Evolutionary conservation across 2,113 vertebrate species (phyloP).

Genomic region (Xenopus borealis): DNA sequence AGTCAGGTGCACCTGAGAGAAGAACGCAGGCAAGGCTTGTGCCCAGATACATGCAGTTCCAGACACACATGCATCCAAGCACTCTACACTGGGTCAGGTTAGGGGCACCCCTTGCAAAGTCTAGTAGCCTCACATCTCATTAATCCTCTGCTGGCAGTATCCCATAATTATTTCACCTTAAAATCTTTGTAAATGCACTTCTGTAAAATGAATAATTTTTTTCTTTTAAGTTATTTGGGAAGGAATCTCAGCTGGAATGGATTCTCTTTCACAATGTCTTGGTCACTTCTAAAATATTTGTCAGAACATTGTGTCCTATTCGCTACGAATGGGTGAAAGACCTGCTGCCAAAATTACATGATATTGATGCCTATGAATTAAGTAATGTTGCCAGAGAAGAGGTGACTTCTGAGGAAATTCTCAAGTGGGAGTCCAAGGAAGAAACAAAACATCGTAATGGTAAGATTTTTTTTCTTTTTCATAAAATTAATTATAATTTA

Average conservation of each 20-base stretch:
- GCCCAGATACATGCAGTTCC: too few relatives aligned
- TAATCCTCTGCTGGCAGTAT: too few relatives aligned
- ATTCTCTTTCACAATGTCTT: conserved; percentile 92
- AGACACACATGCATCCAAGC: too few relatives aligned
- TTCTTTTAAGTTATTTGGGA: conserved; percentile 76
- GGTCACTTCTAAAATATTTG: conserved; percentile 86
- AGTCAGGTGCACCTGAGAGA: too few relatives aligned
- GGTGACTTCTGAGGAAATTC: conserved; percentile 81
- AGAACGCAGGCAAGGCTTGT: too few relatives aligned
- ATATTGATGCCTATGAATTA: conserved; percentile 85
- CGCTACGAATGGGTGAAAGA: conserved; percentile 93
- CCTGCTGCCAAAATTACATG: conserved; percentile 88
- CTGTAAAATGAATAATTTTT: too few relatives aligned
- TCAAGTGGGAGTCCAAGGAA: conserved; percentile 76
- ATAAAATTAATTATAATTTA: rapidly evolving
- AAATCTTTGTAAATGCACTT: too few relatives aligned
- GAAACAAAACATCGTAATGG: conserved; percentile 75
- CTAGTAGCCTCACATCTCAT: too few relatives aligned
- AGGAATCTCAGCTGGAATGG: conserved; percentile 86
- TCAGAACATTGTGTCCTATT: conserved; percentile 88
- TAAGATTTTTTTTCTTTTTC: conserved; percentile 51
- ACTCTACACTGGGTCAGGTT: too few relatives aligned
- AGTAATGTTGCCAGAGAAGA: conserved; percentile 90
- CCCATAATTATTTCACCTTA: too few relatives aligned
- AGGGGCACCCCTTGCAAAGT: too few relatives aligned